Evolutionary conservation across 2,888 invertebrate genomes (phyloP), one percentile per base, ranked within the genome.

Genomic region (Digitonthophagus gazella): DNA sequence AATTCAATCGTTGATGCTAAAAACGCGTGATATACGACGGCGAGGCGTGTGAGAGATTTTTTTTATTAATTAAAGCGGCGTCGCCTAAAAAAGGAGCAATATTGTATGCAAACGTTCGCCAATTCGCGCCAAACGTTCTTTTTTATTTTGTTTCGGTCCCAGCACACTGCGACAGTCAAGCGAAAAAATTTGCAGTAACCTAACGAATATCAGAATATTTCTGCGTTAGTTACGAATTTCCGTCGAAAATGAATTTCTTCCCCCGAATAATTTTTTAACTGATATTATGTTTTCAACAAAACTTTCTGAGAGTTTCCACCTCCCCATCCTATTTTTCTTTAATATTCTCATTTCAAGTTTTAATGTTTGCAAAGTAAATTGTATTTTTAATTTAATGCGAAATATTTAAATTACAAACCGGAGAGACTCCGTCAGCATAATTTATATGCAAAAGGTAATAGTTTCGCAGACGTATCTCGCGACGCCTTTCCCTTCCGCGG

Each of bases 1-100:
- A 76, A 77, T 78, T 75, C 77, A 77, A 79, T 77, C 76, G 77
- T 76, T 44, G 77, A 78, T 76, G 76, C 75, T 76, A 76, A 77
- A 76, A 61, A 61, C 61, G 61, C 74, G 75, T 74, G 75, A 72
- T 74, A 71, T 74, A 75, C 73, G 75, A 71, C 72, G 54, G 11
- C 44, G 16, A 61, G 15, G 67, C 28, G 64, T 22, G 61, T 63
- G 44, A 28, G 6, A 64, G 61, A 63, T 54, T 68, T 67, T 70
- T 68, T 65, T 68, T 65, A 70, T 70, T 70, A 70, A 70, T 70
- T 70, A 65, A 68, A 67, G 69, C 67, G 63, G 66, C 67, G 61
- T 61, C 16, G 65, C 55, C 57, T 65, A 70, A 67, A 69, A 67
- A 63, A 67, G 67, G 69, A 70, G 55, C 67, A 65, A 70, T 67